Conservation (phyloP, 1,140 invertebrate genomes). For the Triops longicaudatus region DNA sequence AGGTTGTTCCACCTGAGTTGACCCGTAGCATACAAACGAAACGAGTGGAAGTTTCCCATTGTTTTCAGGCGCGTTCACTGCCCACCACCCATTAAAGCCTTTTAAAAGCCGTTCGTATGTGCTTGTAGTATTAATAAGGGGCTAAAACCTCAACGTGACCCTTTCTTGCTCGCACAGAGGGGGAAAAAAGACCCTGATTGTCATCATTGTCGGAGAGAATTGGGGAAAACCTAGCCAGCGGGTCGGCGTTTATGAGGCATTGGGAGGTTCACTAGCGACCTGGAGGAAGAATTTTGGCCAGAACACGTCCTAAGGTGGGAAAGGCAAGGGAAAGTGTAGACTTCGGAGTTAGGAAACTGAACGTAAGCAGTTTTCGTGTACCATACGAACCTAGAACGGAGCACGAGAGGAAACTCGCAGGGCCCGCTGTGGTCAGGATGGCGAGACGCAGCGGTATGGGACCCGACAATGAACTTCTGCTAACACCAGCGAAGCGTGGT, state of each 20-base stretch:
- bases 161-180: neutral
- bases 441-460: too few species aligned
- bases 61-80: neutral
- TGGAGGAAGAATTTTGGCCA: too few species aligned
- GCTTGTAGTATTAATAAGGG: neutral
- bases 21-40: constrained; percentile 4
- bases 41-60: neutral
- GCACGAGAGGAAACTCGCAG: too few species aligned
- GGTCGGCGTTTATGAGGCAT: neutral
- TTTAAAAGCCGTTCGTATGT: neutral
- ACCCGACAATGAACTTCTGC: too few species aligned
- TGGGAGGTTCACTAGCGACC: neutral
- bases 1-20: neutral
- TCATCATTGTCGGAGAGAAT: neutral
- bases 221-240: neutral
- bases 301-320: too few species aligned
- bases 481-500: too few species aligned
- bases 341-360: too few species aligned
- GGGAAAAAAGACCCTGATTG: neutral
- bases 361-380: too few species aligned
- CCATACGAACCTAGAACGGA: too few species aligned
- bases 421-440: too few species aligned
- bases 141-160: neutral
- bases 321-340: too few species aligned
- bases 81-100: neutral